phyloP scores from a whole-genome alignment of 2,113 vertebrate species.

The Pseudopodoces humilis region DNA sequence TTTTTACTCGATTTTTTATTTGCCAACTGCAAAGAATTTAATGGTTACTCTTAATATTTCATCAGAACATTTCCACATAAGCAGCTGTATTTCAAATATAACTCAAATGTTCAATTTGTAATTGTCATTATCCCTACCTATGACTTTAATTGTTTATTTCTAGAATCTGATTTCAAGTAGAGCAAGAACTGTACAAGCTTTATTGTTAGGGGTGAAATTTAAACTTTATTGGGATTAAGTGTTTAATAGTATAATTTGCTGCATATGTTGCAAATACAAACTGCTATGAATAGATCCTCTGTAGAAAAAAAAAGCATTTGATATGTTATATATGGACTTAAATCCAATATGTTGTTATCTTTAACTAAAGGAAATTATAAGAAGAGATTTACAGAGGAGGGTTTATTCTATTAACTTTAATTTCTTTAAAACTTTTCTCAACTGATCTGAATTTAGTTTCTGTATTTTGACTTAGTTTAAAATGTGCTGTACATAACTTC shows the following conservation, averaged over 20 bases:
- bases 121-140: not conserved
- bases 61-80: not conserved
- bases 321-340: slow-evolving; percentile 62
- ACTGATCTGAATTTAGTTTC: slow-evolving; percentile 8
- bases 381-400: slow-evolving; percentile 14
- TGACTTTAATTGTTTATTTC: slow-evolving; percentile 34
- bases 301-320: slow-evolving; percentile 40
- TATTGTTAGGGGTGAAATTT: slow-evolving; percentile 66
- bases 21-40: not conserved
- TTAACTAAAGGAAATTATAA: slow-evolving; percentile 56
- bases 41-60: not conserved
- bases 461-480: slow-evolving; percentile 1
- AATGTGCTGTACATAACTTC: not conserved
- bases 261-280: slow-evolving; percentile 59
- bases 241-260: slow-evolving; percentile 73
- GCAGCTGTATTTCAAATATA: not conserved
- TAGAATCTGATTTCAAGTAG: slow-evolving; percentile 42
- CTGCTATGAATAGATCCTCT: slow-evolving; percentile 67
- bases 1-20: not conserved
- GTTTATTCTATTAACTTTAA: slow-evolving; percentile 55
- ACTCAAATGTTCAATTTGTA: slow-evolving; percentile 9
- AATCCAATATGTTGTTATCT: slow-evolving; percentile 64
- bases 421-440: slow-evolving; percentile 37
- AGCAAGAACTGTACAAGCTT: slow-evolving; percentile 30
- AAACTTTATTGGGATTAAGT: slow-evolving; percentile 73